These are phyloP conservation scores for Echiichthys vipera DNA, from an alignment of 2,797 vertebrate genomes.

Conservation along the genomic window DNA sequence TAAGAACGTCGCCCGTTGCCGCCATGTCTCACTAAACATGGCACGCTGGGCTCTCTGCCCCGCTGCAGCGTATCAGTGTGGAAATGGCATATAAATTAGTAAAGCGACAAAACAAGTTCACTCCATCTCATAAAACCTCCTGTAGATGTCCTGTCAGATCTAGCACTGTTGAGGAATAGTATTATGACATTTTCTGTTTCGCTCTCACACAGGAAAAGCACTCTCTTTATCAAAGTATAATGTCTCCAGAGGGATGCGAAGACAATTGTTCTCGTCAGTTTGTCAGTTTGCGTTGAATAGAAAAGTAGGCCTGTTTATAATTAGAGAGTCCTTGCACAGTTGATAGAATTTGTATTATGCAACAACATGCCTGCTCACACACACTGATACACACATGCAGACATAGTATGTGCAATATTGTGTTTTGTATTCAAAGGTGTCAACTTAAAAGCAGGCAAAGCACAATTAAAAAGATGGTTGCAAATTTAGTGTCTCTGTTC, in stretches of 20 bases:
- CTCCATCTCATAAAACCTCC: slow-evolving; percentile 62
- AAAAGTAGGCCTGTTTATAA: slow-evolving; percentile 63
- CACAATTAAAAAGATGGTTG: not conserved
- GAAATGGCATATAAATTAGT: slow-evolving; percentile 67
- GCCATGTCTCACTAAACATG: slow-evolving; percentile 46
- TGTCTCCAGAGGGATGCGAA: slow-evolving; percentile 59
- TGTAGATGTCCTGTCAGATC: slow-evolving; percentile 71
- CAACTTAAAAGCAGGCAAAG: not conserved
- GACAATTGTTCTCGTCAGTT: slow-evolving; percentile 61
- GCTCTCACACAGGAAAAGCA: slow-evolving; percentile 56
- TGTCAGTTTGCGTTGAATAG: slow-evolving; percentile 63
- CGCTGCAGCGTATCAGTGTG: slow-evolving; percentile 27
- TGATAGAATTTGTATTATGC: slow-evolving; percentile 32
- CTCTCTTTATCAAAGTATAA: slow-evolving; percentile 73
- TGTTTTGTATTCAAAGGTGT: not conserved
- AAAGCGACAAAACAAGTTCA: slow-evolving; percentile 69
- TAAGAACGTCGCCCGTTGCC: slow-evolving; percentile 28
- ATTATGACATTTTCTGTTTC: slow-evolving; percentile 62
- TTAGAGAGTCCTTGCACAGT: slow-evolving; percentile 48
- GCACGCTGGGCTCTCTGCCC: slow-evolving; percentile 25
- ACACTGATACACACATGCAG: not conserved
- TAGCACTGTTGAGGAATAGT: slow-evolving; percentile 49
- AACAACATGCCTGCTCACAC: not conserved
- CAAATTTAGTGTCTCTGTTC: not conserved
- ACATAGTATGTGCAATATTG: not conserved